Percentiles rank a stretch among this genome's conserved stretches.
phyloP scores from a whole-genome alignment of 2,113 vertebrate genomes.

The Piprites chloris region DNA sequence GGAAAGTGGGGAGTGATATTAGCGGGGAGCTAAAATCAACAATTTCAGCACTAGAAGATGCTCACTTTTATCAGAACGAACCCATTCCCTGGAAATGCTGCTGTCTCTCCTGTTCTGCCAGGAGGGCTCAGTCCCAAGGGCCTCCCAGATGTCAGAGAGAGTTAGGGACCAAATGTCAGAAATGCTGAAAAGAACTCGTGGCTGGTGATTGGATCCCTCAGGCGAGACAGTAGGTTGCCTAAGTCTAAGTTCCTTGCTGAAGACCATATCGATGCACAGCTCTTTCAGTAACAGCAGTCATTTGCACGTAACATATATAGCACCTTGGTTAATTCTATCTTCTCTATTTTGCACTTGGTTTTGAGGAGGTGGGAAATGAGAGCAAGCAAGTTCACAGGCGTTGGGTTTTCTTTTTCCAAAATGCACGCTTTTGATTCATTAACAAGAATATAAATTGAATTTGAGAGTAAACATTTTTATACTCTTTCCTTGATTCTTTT shows the following conservation, averaged over 20 bases:
- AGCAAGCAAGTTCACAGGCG: not conserved
- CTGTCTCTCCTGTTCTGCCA: not conserved
- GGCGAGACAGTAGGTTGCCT: not conserved
- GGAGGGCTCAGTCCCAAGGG: not conserved
- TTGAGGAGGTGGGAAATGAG: not conserved
- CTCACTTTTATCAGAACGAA: not conserved
- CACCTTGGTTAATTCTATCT: not conserved
- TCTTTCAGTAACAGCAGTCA: not conserved
- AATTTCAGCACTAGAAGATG: not conserved
- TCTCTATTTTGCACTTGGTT: not conserved
- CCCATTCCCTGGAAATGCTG: not conserved
- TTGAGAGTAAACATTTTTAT: not conserved
- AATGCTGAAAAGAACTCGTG: not conserved
- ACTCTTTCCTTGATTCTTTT: not conserved
- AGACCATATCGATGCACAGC: not conserved
- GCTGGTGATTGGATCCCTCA: not conserved
- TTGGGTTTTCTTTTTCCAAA: not conserved
- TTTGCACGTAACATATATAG: not conserved
- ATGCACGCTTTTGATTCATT: not conserved
- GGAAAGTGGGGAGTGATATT: not conserved
- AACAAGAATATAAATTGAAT: not conserved
- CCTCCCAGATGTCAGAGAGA: not conserved
- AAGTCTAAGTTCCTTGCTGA: not conserved
- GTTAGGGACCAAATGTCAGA: constrained; percentile 18
- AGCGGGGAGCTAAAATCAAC: not conserved